These are phyloP conservation scores for Xiphydria camelus DNA, from an alignment of 2,888 invertebrate genomes.

Conservation along the genomic window DNA sequence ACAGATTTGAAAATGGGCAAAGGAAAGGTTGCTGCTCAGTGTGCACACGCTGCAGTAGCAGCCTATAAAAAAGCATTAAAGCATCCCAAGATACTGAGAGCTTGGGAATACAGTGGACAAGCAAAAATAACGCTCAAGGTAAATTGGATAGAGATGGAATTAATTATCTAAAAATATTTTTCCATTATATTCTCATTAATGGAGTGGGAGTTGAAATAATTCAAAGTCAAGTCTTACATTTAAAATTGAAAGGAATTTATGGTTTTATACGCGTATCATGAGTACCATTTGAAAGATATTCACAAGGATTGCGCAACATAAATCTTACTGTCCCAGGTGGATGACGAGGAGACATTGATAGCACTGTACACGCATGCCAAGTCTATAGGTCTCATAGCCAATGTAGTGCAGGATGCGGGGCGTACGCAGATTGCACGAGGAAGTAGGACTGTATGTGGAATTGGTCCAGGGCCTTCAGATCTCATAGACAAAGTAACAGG, in stretches of 20 bases:
- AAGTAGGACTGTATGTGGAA: conserved; percentile 85
- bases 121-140: conserved; percentile 86
- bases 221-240: background rate
- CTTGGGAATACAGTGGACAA: conserved; percentile 75
- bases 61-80: conserved; percentile 75
- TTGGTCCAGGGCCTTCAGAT: conserved; percentile 86
- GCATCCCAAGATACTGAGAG: conserved; percentile 65
- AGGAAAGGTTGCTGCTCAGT: conserved; percentile 93
- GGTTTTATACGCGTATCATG: background rate
- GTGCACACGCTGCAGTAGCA: conserved; percentile 91
- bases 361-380: conserved; percentile 72
- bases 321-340: conserved; percentile 64
- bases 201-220: background rate
- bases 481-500: conserved; percentile 83
- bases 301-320: conserved; percentile 29
- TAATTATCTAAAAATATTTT: background rate
- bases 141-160: background rate
- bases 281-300: too few relatives aligned
- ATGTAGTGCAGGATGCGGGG: conserved; percentile 86
- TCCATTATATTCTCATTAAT: too few relatives aligned
- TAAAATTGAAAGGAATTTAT: background rate
- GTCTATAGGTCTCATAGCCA: conserved; percentile 70
- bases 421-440: conserved; percentile 90
- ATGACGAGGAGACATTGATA: conserved; percentile 74
- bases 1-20: conserved; percentile 94